Conservation (phyloP, 2,113 vertebrate genomes). For the Ranitomeya variabilis region DNA sequence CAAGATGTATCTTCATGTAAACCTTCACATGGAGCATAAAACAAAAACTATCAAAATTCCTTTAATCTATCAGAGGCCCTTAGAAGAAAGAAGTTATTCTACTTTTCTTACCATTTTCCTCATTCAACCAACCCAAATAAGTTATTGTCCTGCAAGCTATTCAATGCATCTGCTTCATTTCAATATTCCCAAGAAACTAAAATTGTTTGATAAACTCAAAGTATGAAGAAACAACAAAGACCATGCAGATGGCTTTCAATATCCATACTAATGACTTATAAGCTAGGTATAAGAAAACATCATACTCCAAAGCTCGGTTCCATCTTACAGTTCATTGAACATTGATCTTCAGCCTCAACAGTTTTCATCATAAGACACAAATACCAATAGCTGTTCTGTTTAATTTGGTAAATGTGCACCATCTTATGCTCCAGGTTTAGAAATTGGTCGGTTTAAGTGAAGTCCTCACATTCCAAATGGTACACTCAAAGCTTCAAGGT, state of each 20-base stretch:
- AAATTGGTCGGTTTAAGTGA: neutral
- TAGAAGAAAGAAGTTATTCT: slow-evolving; percentile 36
- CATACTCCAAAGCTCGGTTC: neutral
- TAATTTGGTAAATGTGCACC: neutral
- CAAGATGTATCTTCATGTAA: slow-evolving; percentile 26
- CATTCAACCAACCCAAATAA: neutral
- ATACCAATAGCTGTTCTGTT: neutral
- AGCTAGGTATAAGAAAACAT: slow-evolving; percentile 2
- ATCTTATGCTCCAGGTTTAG: neutral
- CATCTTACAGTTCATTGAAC: neutral
- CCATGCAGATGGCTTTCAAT: neutral
- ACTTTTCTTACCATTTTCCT: slow-evolving; percentile 32
- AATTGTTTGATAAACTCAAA: slow-evolving; percentile 1
- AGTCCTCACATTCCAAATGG: slow-evolving; percentile 12
- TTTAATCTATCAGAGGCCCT: slow-evolving; percentile 53
- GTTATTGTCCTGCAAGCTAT: slow-evolving; percentile 3
- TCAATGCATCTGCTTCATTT: slow-evolving; percentile 2
- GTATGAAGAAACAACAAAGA: neutral
- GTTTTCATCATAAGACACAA: neutral
- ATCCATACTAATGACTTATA: slow-evolving; percentile 25
- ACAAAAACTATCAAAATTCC: slow-evolving; percentile 18
- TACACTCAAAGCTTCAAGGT: too few relatives aligned
- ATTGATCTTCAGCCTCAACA: neutral
- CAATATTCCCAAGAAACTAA: neutral
- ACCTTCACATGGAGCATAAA: slow-evolving; percentile 9